Evolutionary conservation across 2,888 invertebrate species (phyloP).

Genomic region (Druceiella hillmani): DNA sequence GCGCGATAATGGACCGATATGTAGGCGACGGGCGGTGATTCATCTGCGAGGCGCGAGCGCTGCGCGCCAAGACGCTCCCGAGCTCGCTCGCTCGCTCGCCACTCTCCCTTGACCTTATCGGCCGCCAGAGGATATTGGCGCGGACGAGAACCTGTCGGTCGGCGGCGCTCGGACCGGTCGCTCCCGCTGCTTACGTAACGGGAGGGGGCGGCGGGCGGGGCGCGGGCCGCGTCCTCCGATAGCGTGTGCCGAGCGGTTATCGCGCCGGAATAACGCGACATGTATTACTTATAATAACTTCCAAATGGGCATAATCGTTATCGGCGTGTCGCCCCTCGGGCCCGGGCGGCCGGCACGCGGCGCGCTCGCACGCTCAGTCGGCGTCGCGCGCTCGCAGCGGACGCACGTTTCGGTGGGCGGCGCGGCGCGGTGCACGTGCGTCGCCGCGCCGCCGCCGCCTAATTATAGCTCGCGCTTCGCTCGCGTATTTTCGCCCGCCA

Average conservation of each 20-base stretch:
- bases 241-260: slow-evolving; percentile 4
- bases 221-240: background rate
- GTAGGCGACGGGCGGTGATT: too few relatives aligned
- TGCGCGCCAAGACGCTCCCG: too few relatives aligned
- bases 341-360: slow-evolving; percentile 20
- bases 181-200: too few relatives aligned
- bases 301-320: slow-evolving; percentile 6
- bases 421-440: slow-evolving; percentile 25
- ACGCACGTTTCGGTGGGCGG: too few relatives aligned
- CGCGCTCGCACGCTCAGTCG: slow-evolving; percentile 16
- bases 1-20: too few relatives aligned
- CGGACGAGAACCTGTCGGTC: too few relatives aligned
- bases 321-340: slow-evolving; percentile 17
- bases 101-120: too few relatives aligned
- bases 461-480: too few relatives aligned
- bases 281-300: slow-evolving; percentile 3
- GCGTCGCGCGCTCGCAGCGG: slow-evolving; percentile 19
- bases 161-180: too few relatives aligned
- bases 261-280: slow-evolving; percentile 3
- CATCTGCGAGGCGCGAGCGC: too few relatives aligned
- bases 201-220: background rate
- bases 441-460: slow-evolving; percentile 24
- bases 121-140: too few relatives aligned
- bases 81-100: too few relatives aligned
- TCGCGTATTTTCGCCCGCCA: slow-evolving; percentile 18